phyloP scores from a whole-genome alignment of 2,888 invertebrate genomes.

The Acrobasis consociella region DNA sequence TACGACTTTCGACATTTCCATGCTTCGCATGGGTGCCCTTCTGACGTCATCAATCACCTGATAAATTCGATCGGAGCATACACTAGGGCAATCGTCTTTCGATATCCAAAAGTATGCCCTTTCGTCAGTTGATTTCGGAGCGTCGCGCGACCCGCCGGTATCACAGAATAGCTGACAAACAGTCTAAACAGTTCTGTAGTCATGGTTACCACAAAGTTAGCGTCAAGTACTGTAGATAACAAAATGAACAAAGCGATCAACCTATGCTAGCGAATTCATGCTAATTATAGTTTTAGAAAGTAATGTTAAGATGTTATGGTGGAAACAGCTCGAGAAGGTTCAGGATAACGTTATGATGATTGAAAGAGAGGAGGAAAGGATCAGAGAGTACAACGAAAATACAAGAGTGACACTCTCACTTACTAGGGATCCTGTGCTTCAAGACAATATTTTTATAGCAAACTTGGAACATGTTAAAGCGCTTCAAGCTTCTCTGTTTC shows the following conservation, averaged over 20 bases:
- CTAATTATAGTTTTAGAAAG: slow-evolving; percentile 44
- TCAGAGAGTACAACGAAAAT: slow-evolving; percentile 58
- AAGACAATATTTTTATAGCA: slow-evolving; percentile 68
- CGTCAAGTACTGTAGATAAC: slow-evolving; percentile 43
- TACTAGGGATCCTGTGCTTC: slow-evolving; percentile 63
- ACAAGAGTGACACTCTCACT: slow-evolving; percentile 67
- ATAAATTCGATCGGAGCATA: slow-evolving; percentile 56
- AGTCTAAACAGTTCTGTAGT: slow-evolving; percentile 55
- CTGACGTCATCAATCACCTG: slow-evolving; percentile 73
- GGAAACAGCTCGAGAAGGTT: slow-evolving; percentile 72
- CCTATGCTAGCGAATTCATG: slow-evolving; percentile 43
- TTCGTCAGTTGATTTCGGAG: slow-evolving; percentile 66
- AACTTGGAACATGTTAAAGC: slow-evolving; percentile 83
- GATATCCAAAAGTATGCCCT: slow-evolving; percentile 62
- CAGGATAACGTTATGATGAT: slow-evolving; percentile 68
- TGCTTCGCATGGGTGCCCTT: slow-evolving; percentile 49
- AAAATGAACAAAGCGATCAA: slow-evolving; percentile 45
- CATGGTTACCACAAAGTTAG: slow-evolving; percentile 63
- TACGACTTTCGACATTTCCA: slow-evolving; percentile 42
- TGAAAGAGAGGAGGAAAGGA: slow-evolving; percentile 67
- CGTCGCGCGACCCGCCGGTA: slow-evolving; percentile 62
- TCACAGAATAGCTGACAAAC: slow-evolving; percentile 45
- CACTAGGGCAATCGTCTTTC: slow-evolving; percentile 52
- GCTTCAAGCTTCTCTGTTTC: slow-evolving; percentile 86
- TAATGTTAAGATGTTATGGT: slow-evolving; percentile 74